Conservation (phyloP, 2,888 invertebrate genomes). For the Drosophila formosana region DNA sequence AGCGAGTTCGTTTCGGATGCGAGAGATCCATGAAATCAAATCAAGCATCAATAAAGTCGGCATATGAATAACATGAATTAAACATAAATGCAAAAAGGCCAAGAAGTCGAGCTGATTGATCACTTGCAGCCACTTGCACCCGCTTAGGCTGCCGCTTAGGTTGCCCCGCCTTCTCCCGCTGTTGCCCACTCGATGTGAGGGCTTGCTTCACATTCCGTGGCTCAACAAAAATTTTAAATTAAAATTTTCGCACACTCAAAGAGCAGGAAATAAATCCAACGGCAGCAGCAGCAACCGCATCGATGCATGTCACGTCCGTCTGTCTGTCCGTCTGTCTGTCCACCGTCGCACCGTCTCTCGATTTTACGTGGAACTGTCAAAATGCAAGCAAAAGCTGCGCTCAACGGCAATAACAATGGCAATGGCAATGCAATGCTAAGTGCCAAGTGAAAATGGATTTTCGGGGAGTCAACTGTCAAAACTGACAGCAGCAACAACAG, state of each 20-base stretch:
- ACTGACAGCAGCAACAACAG: slow-evolving; percentile 71
- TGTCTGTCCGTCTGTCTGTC: slow-evolving; percentile 45
- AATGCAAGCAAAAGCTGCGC: slow-evolving; percentile 70
- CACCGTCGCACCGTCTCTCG: slow-evolving; percentile 7
- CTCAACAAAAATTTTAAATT: slow-evolving; percentile 71
- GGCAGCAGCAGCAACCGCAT: slow-evolving; percentile 68
- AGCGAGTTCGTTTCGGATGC: background rate
- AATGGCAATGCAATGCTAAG: slow-evolving; percentile 67
- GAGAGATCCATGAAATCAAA: slow-evolving; percentile 60
- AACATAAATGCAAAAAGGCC: slow-evolving; percentile 81
- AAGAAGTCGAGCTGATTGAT: slow-evolving; percentile 56
- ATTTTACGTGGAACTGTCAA: slow-evolving; percentile 81
- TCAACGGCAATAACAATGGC: slow-evolving; percentile 46
- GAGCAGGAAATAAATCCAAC: slow-evolving; percentile 80
- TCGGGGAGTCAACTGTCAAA: slow-evolving; percentile 81
- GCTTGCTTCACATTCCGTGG: slow-evolving; percentile 43
- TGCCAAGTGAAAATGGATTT: slow-evolving; percentile 80
- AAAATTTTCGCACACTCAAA: slow-evolving; percentile 77
- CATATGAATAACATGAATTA: slow-evolving; percentile 82
- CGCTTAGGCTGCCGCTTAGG: slow-evolving; percentile 24
- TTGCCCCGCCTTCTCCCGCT: background rate
- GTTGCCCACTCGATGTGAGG: slow-evolving; percentile 3
- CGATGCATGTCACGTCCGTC: slow-evolving; percentile 78
- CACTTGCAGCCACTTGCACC: slow-evolving; percentile 52
- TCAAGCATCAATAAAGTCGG: slow-evolving; percentile 79